These are phyloP conservation scores for Lycaena phlaeas DNA, from an alignment of 2,888 invertebrate species.

Conservation along the genomic window DNA sequence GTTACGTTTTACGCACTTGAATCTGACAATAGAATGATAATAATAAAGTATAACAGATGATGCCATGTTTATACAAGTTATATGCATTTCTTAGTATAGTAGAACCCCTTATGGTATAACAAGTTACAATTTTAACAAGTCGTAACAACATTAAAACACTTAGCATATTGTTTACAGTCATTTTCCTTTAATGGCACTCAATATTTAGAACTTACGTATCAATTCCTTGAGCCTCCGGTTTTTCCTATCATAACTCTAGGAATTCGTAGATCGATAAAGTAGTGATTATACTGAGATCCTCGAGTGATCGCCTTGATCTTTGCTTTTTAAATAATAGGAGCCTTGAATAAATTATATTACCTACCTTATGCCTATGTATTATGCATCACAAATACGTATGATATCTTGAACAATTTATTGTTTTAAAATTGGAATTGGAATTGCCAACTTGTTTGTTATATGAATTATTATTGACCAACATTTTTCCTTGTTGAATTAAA, in stretches of 20 bases:
- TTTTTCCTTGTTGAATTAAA: no score
- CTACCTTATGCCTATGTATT: not conserved
- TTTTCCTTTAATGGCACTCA: constrained; percentile 1
- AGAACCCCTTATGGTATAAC: constrained; percentile 2
- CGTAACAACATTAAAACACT: not conserved
- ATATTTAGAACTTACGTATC: not conserved
- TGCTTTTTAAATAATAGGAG: not conserved
- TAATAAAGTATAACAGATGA: constrained; percentile 13
- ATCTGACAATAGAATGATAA: constrained; percentile 11
- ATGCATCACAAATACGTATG: not conserved
- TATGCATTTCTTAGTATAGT: constrained; percentile 11
- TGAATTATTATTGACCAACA: no score
- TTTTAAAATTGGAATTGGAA: no score
- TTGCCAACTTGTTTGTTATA: no score
- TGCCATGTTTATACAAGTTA: constrained; percentile 8
- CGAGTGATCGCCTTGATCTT: not conserved
- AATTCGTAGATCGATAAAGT: not conserved
- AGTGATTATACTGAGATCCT: not conserved
- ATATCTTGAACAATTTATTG: not conserved
- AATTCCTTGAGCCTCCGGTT: not conserved
- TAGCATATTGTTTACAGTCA: constrained; percentile 1
- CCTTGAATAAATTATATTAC: constrained; percentile 8
- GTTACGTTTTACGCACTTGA: not conserved
- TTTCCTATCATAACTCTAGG: not conserved
- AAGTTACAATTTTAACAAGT: not conserved